Base-by-base conservation (phyloP, 2,797 vertebrate genomes). In the Cirrhinus molitorella region DNA sequence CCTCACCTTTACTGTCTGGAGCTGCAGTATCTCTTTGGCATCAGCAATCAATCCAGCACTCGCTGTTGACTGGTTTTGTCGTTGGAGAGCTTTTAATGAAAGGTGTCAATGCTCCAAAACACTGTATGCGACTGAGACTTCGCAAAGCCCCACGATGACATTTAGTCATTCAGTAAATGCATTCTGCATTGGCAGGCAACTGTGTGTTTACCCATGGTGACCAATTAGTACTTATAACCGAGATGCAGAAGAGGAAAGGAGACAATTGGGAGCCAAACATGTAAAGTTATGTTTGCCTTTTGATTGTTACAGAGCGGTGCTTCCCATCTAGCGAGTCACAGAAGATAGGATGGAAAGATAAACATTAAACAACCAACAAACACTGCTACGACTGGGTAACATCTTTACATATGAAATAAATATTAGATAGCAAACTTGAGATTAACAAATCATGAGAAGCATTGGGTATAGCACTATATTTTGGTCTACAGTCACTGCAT, bases 111-210 rank as follows among this genome's bases (percentile, higher is more conserved):
- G 17, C 66, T 72, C 19, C 68, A n/a, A 49, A 17, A 63, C 40
- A 21, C 14, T n/a, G 25, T 10, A 9, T 65, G 43, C 28, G 79
- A 45, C 14, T 12, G 37, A 47, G 40, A 37, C 57, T 37, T 74
- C 25, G 53, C 45, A 40, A 63, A 82, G 57, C 31, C 70, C 57
- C 45, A 53, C 45, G 45, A 37, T 65, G 31, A 65, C 70, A 74
- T 82, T 74, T n/a, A 51, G 31, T 73, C 59, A 53, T 40, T 65
- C 57, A 65, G 21, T 37, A 49, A 81, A 72, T 37, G 43, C 8
- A 51, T 51, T 73, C 80, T 51, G 57, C 70, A 49, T 65, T 65
- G 70, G 55, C 43, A 82, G 70, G 14, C 28, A 82, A 66, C 51
- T 65, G 55, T 63, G 70, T 73, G 40, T 73, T 73, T 73, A 37